Percentiles rank a stretch among this genome's conserved stretches.
These are phyloP conservation scores for Drosophila asahinai DNA, from an alignment of 1,140 invertebrate genomes.

Conservation along the genomic window DNA sequence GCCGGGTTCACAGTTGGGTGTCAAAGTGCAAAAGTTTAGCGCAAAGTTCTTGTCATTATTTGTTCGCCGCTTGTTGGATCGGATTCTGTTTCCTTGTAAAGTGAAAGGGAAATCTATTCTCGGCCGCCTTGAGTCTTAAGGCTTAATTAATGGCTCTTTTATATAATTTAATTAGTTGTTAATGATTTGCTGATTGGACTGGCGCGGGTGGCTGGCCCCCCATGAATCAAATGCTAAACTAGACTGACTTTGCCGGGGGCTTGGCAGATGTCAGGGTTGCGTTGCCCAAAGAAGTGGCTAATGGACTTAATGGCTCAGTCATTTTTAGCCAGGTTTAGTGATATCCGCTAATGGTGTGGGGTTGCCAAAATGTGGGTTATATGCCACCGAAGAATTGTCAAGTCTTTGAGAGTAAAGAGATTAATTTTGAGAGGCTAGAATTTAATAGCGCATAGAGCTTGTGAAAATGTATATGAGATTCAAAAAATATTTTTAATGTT, in stretches of 20 bases:
- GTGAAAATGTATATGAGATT: not conserved
- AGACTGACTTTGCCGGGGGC: conserved; percentile 63
- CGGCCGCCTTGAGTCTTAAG: conserved; percentile 43
- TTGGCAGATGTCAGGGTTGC: conserved; percentile 80
- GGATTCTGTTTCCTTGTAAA: conserved; percentile 43
- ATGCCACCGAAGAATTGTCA: conserved; percentile 28
- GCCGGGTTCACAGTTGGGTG: conserved; percentile 51
- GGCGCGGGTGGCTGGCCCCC: conserved; percentile 51
- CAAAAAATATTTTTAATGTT: not conserved
- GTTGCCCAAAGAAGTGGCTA: conserved; percentile 37
- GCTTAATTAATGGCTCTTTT: conserved; percentile 79
- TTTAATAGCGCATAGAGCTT: not conserved
- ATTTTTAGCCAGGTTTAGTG: conserved; percentile 14
- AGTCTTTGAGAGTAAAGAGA: not conserved
- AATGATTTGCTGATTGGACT: conserved; percentile 76
- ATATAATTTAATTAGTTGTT: conserved; percentile 83
- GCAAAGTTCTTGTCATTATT: conserved; percentile 81
- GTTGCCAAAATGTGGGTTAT: conserved; percentile 15
- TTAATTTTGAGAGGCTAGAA: not conserved
- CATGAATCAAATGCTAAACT: conserved; percentile 72
- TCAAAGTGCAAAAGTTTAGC: conserved; percentile 80
- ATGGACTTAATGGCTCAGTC: conserved; percentile 42
- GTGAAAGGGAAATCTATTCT: conserved; percentile 62
- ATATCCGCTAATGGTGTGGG: conserved; percentile 34
- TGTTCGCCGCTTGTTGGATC: conserved; percentile 52